A percentile compares a stretch with the other conserved stretches of the same genome.
These are phyloP conservation scores for Dryobotodes eremita DNA, from an alignment of 2,888 invertebrate species.

Conservation along the genomic window DNA sequence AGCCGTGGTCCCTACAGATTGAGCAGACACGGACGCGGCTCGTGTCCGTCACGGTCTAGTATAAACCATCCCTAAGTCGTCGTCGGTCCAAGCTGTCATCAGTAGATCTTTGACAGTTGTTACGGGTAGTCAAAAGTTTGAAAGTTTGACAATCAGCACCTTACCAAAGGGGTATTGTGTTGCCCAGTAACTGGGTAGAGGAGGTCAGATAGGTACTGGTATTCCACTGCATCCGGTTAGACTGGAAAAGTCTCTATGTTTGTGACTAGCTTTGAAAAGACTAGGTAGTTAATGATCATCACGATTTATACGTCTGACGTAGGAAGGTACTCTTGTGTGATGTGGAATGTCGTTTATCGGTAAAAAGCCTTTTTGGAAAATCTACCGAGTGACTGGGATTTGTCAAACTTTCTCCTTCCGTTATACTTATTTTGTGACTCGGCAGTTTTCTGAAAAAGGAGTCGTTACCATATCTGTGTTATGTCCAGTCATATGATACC, in stretches of 20 bases:
- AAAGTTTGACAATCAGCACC: neutral
- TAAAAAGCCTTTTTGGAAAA: conserved; percentile 22
- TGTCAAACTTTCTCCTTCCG: conserved; percentile 46
- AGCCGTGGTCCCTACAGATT: too few relatives aligned
- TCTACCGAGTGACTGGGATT: neutral
- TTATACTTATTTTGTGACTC: conserved; percentile 12
- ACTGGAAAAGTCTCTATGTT: neutral
- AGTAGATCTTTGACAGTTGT: neutral
- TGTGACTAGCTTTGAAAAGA: neutral
- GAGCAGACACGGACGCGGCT: too few relatives aligned
- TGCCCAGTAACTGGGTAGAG: too few relatives aligned
- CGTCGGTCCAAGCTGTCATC: neutral
- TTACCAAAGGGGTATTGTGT: too few relatives aligned
- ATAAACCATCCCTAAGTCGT: neutral
- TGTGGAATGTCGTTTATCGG: conserved; percentile 5
- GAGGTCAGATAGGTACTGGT: too few relatives aligned
- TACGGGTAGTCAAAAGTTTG: neutral
- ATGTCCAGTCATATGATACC: conserved; percentile 17
- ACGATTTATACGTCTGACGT: too few relatives aligned
- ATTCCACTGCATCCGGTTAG: neutral
- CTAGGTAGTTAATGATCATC: neutral
- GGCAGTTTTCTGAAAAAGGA: conserved; percentile 40
- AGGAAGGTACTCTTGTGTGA: neutral
- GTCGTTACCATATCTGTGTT: conserved; percentile 24
- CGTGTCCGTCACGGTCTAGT: too few relatives aligned